Conservation (phyloP, 1,140 invertebrate species). For the Venturia canescens region DNA sequence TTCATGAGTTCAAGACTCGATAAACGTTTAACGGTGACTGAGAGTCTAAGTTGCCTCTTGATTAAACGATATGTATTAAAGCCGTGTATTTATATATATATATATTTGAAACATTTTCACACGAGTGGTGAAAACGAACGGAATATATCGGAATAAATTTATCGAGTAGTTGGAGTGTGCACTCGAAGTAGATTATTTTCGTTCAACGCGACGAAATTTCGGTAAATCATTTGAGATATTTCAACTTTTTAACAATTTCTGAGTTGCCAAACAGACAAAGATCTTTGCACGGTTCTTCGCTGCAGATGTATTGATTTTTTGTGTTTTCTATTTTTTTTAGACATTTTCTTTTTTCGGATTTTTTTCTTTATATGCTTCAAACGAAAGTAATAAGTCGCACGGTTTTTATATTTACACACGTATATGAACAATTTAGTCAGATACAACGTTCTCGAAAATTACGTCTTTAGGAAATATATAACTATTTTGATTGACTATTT, state of each 20-base stretch:
- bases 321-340: background rate
- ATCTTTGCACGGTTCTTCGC: too few species aligned
- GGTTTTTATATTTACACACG: conserved; percentile 50
- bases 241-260: too few species aligned
- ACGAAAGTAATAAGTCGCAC: background rate
- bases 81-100: background rate
- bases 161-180: background rate
- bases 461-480: conserved; percentile 38
- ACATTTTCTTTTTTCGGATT: background rate
- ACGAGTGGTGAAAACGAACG: conserved; percentile 19
- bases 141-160: conserved; percentile 19
- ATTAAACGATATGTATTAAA: conserved; percentile 25
- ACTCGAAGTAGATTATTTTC: background rate
- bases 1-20: background rate
- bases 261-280: too few species aligned
- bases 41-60: background rate
- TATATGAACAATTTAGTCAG: background rate
- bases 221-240: background rate
- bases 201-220: background rate
- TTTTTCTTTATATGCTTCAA: too few species aligned
- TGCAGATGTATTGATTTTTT: too few species aligned
- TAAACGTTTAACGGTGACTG: background rate
- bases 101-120: background rate
- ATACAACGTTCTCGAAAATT: conserved; percentile 38
- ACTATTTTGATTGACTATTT: conserved; percentile 69